phyloP scores from a whole-genome alignment of 2,797 vertebrate species.

The Chaetophractus vellerosus region DNA sequence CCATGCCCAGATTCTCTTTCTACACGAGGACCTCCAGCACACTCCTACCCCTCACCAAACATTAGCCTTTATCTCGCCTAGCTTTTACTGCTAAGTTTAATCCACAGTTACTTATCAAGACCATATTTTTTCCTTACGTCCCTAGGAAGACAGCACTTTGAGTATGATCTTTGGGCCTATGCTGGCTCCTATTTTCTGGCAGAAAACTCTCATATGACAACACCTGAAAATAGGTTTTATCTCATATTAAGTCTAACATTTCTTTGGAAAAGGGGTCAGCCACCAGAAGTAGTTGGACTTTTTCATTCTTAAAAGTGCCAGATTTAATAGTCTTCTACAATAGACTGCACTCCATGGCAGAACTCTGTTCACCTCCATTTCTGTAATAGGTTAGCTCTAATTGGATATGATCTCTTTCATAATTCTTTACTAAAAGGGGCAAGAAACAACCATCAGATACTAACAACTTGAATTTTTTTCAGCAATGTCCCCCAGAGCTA shows the following conservation, averaged over 20 bases:
- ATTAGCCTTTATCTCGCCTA: too few relatives aligned
- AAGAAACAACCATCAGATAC: not conserved
- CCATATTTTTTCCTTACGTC: too few relatives aligned
- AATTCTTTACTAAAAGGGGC: not conserved
- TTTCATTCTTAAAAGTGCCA: constrained; percentile 12
- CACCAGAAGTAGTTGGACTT: not conserved
- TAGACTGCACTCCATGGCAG: not conserved
- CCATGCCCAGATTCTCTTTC: too few relatives aligned
- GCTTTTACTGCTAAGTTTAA: too few relatives aligned
- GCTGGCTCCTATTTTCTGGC: not conserved
- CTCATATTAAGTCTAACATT: not conserved
- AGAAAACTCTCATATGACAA: not conserved
- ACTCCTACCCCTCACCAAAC: too few relatives aligned
- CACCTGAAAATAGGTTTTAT: not conserved
- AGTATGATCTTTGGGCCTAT: not conserved
- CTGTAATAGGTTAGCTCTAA: not conserved
- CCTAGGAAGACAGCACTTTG: not conserved
- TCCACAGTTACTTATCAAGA: too few relatives aligned
- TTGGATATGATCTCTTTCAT: not conserved
- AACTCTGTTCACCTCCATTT: not conserved
- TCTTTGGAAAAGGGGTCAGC: not conserved
- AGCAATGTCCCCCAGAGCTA: not conserved
- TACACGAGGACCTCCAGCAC: too few relatives aligned
- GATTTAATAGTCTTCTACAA: constrained; percentile 2
- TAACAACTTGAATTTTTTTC: constrained; percentile 1